Percentiles rank a stretch among this genome's conserved stretches.
phyloP scores from a whole-genome alignment of 2,113 vertebrate species.

The Taxidea taxus region DNA sequence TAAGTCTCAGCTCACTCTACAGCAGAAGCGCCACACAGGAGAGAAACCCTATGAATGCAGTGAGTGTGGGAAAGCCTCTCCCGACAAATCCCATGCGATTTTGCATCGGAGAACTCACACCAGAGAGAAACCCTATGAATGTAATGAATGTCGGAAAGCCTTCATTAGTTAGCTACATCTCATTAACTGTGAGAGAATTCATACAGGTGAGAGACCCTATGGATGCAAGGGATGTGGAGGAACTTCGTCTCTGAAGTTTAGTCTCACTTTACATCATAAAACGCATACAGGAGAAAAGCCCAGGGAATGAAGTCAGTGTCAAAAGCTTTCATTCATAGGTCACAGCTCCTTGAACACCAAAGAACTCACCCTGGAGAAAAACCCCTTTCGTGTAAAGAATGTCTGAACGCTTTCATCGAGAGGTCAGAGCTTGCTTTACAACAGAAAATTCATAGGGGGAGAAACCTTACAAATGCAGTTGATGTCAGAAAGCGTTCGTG shows the following conservation, averaged over 20 bases:
- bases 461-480: neutral
- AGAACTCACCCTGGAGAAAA: slow-evolving; percentile 37
- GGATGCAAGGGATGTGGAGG: slow-evolving; percentile 43
- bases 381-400: slow-evolving; percentile 8
- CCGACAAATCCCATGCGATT: slow-evolving; percentile 16
- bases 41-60: slow-evolving; percentile 45
- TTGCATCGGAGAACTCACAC: slow-evolving; percentile 23
- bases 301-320: neutral
- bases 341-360: slow-evolving; percentile 17
- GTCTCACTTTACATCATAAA: neutral
- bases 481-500: slow-evolving; percentile 49
- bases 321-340: slow-evolving; percentile 1
- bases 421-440: slow-evolving; percentile 51
- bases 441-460: slow-evolving; percentile 34
- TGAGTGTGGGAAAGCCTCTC: slow-evolving; percentile 46
- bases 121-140: slow-evolving; percentile 24
- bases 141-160: neutral
- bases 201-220: neutral
- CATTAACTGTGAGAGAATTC: neutral
- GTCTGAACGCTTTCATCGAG: slow-evolving; percentile 38
- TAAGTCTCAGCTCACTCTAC: neutral
- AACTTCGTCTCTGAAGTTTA: slow-evolving; percentile 45
- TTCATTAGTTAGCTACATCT: neutral
- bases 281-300: neutral
- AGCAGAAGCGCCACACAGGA: slow-evolving; percentile 19